Conservation (phyloP, 2,888 invertebrate species). For the Drosophila colorata region DNA sequence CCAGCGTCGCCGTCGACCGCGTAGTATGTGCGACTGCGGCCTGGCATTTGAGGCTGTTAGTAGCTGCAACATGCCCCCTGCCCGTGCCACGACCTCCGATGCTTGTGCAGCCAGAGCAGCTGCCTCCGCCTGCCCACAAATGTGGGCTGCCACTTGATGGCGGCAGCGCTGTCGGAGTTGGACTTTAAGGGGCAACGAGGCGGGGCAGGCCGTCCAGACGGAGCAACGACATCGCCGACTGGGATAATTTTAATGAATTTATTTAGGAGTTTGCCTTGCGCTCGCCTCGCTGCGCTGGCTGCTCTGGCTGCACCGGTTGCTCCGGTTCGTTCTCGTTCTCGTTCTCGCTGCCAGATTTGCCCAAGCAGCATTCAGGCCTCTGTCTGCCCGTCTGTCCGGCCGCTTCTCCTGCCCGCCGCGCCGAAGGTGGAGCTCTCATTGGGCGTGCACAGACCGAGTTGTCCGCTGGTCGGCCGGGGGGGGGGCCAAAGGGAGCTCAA, state of each 20-base stretch:
- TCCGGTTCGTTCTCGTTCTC: slow-evolving; percentile 4
- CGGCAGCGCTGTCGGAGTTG: slow-evolving; percentile 57
- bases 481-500: slow-evolving; percentile 8
- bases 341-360: slow-evolving; percentile 42
- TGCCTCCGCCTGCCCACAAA: slow-evolving; percentile 63
- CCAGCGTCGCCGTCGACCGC: slow-evolving; percentile 66
- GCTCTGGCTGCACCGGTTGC: slow-evolving; percentile 3
- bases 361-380: slow-evolving; percentile 25
- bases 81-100: neutral
- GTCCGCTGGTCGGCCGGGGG: slow-evolving; percentile 3
- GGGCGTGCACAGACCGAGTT: slow-evolving; percentile 39
- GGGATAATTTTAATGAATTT: slow-evolving; percentile 82
- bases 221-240: slow-evolving; percentile 62
- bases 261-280: slow-evolving; percentile 71
- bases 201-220: slow-evolving; percentile 40
- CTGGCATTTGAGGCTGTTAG: slow-evolving; percentile 49
- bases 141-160: slow-evolving; percentile 80
- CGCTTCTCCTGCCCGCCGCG: too few relatives aligned
- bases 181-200: slow-evolving; percentile 7
- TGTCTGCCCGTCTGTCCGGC: slow-evolving; percentile 3
- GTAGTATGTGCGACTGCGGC: slow-evolving; percentile 71
- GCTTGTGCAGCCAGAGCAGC: slow-evolving; percentile 6
- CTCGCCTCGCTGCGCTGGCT: slow-evolving; percentile 15
- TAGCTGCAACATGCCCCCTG: slow-evolving; percentile 27
- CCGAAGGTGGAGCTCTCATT: slow-evolving; percentile 46